Base-by-base conservation (phyloP, 1,140 invertebrate species). In the Drusus annulatus region DNA sequence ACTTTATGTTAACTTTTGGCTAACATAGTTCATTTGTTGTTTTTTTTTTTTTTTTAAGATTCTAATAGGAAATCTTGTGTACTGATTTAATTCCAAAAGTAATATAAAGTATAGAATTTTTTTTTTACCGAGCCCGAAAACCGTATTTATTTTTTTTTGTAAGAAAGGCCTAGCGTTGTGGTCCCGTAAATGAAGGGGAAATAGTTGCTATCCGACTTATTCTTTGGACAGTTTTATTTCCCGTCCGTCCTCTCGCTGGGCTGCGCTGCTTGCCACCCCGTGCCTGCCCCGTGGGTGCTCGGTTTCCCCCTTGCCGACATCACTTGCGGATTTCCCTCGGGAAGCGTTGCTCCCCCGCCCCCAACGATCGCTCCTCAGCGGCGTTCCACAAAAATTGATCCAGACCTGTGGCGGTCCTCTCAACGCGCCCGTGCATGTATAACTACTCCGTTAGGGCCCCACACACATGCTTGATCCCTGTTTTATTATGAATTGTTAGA, bases 241-340 rank as follows among this genome's bases (percentile, higher is more conserved):
- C n/a, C 36, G 36, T 45, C 36, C 36, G 36, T 45, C 10, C 36
- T 45, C 36, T 45, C 36, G 8, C 31, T 36, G 6, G 28, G 31
- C 31, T 7, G 31, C 7, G 4, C 31, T 7, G 6, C 31, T 36
- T 8, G 6, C 8, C 13, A 45, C 36, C 69, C 69, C 68, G 0
- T 52, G 1, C 50, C 60, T 10, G 6, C 68, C 25, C 16, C 31
- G 15, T 17, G 17, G 36, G 2, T 50, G 50, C 8, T 45, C 1
- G 10, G 19, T 21, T 52, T 73, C 69, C 69, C 69, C 69, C 54
- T 73, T 73, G 19, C 45, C 69, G 69, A 23, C 74, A 78, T 78
- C 81, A 80, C 78, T 78, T 65, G 77, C 74, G 81, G 79, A 82
- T 82, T 82, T 82, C 81, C 81, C 81, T 45, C 81, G 81, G 81